Percentiles rank a stretch among this genome's conserved stretches.
phyloP scores from a whole-genome alignment of 1,140 invertebrate species.

The Melitaea cinxia region DNA sequence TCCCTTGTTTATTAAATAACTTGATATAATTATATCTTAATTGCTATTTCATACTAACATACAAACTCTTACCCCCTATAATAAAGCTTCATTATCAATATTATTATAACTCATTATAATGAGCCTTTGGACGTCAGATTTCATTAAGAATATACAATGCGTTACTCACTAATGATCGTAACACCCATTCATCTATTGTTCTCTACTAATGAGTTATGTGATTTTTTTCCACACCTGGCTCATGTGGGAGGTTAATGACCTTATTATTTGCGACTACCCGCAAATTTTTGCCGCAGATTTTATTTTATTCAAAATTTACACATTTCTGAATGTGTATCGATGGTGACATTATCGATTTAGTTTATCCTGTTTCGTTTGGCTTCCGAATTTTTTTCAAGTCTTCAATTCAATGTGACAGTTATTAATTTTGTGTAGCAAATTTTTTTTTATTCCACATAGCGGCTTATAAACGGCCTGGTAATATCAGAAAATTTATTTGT shows the following conservation, averaged over 20 bases:
- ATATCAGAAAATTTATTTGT: too few relatives aligned
- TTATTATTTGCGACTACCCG: constrained; percentile 2
- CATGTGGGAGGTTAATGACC: constrained; percentile 4
- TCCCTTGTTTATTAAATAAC: too few relatives aligned
- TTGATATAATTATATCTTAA: too few relatives aligned
- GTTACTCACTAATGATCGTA: constrained; percentile 17
- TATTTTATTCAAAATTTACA: too few relatives aligned
- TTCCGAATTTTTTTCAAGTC: too few relatives aligned
- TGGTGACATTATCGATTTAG: too few relatives aligned
- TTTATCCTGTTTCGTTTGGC: too few relatives aligned
- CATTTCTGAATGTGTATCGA: too few relatives aligned
- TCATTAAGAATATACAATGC: constrained; percentile 22
- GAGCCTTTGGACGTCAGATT: constrained; percentile 1
- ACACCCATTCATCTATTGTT: constrained; percentile 21
- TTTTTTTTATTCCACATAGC: too few relatives aligned
- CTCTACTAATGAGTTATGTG: constrained; percentile 22
- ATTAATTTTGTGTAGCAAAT: too few relatives aligned
- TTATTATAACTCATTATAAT: not conserved
- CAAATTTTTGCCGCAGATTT: not conserved
- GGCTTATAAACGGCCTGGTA: too few relatives aligned
- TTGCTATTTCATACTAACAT: not conserved
- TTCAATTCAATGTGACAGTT: too few relatives aligned
- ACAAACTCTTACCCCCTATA: not conserved
- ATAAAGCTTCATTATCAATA: not conserved
- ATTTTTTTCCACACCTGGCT: constrained; percentile 22